Percentiles rank a stretch among this genome's conserved stretches.
These are phyloP conservation scores for Stratiolaelaps scimitus DNA, from an alignment of 1,140 invertebrate species.

Conservation along the genomic window DNA sequence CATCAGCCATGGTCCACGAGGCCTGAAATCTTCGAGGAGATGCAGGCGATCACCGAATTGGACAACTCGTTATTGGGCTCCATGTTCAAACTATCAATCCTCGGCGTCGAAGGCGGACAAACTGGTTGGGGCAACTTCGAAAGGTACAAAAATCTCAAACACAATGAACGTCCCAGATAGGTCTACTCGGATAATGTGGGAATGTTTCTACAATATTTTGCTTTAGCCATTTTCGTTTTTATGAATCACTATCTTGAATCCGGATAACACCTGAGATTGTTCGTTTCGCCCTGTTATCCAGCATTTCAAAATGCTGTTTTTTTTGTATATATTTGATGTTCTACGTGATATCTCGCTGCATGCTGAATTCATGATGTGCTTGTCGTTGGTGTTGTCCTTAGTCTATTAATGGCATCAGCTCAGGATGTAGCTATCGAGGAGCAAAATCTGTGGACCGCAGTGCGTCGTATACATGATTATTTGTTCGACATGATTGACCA, in stretches of 20 bases:
- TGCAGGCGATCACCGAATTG: neutral
- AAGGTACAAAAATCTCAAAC: neutral
- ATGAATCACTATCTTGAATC: no score
- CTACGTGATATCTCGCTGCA: no score
- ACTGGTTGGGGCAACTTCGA: constrained; percentile 16
- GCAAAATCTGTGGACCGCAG: neutral
- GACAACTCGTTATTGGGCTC: constrained; percentile 3
- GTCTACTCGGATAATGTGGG: no score
- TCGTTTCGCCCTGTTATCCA: no score
- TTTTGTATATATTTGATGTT: no score
- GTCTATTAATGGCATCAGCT: neutral
- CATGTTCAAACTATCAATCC: constrained; percentile 4
- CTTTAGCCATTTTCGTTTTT: no score
- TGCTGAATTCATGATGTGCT: no score
- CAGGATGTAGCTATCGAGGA: constrained; percentile 22
- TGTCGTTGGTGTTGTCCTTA: no score
- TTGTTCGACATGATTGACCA: constrained; percentile 15
- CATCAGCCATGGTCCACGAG: neutral
- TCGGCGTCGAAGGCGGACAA: constrained; percentile 13
- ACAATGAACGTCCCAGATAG: no score
- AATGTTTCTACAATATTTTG: no score
- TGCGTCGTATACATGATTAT: neutral
- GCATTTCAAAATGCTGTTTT: no score
- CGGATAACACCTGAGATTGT: no score
- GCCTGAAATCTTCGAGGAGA: neutral